Base-by-base conservation (phyloP, 2,888 invertebrate species). In the Disparrhopalites patrizii region DNA sequence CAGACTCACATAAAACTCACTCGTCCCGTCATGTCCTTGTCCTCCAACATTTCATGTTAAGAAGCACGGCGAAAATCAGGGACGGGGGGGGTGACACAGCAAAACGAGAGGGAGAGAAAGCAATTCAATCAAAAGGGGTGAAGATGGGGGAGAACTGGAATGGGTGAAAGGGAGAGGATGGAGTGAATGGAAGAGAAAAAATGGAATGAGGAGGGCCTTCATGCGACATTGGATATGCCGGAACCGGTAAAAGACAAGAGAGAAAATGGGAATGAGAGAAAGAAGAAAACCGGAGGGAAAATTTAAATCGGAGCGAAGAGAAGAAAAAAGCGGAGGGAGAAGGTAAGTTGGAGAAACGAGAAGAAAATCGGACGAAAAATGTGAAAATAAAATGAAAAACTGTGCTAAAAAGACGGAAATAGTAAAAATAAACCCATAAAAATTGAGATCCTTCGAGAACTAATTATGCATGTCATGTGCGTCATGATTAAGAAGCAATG, bases 391-490 rank as follows among this genome's bases (percentile, higher is more conserved):
- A n/a, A n/a, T n/a, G n/a, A n/a, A n/a, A n/a, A n/a, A n/a, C n/a
- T n/a, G n/a, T n/a, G n/a, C n/a, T n/a, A n/a, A n/a, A n/a, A n/a
- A n/a, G n/a, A n/a, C n/a, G n/a, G n/a, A n/a, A n/a, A n/a, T n/a
- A n/a, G n/a, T n/a, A n/a, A n/a, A n/a, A n/a, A n/a, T n/a, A n/a
- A n/a, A n/a, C n/a, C n/a, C n/a, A n/a, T n/a, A n/a, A n/a, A 43
- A 47, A 47, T 47, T 20, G 47, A 47, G 47, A 47, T 10, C n/a
- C 47, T 20, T 23, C 25, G 23, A 47, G 20, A 47, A 47, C 25
- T 47, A n/a, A n/a, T n/a, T n/a, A n/a, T n/a, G n/a, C n/a, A 47
- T 47, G 47, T 47, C 47, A 23, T 47, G 47, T 47, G 47, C 20
- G 20, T 47, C 47, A 47, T 47, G 47, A 47, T 20, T 20, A 25